phyloP scores from a whole-genome alignment of 30 jellyfish, hydroid and myxozoan genomes.

The Rhopilema esculentum region DNA sequence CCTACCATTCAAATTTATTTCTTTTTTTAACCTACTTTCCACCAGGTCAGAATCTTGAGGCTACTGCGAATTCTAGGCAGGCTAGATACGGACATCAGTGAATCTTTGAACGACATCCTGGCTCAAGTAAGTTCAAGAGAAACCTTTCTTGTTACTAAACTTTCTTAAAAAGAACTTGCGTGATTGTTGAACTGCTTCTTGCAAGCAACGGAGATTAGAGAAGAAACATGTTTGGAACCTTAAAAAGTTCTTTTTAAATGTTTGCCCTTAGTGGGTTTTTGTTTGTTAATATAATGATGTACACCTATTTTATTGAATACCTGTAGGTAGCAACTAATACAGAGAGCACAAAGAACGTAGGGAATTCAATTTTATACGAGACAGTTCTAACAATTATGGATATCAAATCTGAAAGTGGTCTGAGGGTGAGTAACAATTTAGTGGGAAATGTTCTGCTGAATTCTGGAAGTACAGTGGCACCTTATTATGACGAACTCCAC shows the following conservation, averaged over 20 bases:
- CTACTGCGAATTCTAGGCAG: slow-evolving; percentile 88
- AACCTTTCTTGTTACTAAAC: no score
- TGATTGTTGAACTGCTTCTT: background rate
- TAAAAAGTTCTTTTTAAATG: no score
- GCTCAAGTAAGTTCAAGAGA: slow-evolving; percentile 83
- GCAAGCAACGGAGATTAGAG: background rate
- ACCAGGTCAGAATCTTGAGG: slow-evolving; percentile 88
- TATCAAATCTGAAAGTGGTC: slow-evolving; percentile 99
- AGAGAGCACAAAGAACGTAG: slow-evolving; percentile 96
- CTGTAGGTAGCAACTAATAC: slow-evolving; percentile 98
- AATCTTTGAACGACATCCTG: slow-evolving; percentile 90
- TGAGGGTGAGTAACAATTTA: slow-evolving; percentile 78
- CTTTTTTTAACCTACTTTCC: background rate
- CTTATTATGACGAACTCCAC: no score
- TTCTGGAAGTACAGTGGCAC: background rate
- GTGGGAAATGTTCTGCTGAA: background rate
- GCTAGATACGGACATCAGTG: slow-evolving; percentile 95
- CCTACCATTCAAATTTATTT: no score
- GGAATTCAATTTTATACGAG: slow-evolving; percentile 96
- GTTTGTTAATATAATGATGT: background rate
- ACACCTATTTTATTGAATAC: background rate
- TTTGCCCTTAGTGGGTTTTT: no score
- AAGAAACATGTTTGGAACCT: background rate
- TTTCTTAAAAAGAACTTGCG: no score
- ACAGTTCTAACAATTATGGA: slow-evolving; percentile 98